Evolutionary conservation across 1,140 invertebrate species (phyloP).

Genomic region (Nasonia giraulti): DNA sequence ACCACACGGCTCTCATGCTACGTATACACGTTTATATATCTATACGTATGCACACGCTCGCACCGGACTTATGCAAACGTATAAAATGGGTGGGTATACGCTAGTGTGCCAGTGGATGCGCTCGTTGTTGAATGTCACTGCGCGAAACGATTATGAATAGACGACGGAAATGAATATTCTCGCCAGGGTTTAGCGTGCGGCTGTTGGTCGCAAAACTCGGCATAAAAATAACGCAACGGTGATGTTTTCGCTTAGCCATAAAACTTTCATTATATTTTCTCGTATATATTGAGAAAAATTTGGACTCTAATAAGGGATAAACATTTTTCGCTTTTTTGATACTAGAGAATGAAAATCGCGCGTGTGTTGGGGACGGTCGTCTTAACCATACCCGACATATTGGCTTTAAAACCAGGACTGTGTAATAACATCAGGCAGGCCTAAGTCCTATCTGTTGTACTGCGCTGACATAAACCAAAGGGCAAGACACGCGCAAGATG

Average conservation of each 20-base stretch:
- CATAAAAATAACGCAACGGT: too few species aligned
- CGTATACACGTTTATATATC: not conserved
- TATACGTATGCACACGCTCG: not conserved
- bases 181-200: not conserved
- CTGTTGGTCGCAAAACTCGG: too few species aligned
- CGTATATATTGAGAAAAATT: too few species aligned
- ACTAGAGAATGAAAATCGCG: not conserved
- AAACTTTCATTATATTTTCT: too few species aligned
- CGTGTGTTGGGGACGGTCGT: too few species aligned
- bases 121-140: not conserved
- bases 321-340: not conserved
- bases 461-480: not conserved
- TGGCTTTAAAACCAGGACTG: conserved; percentile 26
- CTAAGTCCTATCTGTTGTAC: conserved; percentile 19
- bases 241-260: too few species aligned
- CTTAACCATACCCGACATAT: not conserved
- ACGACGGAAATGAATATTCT: conserved; percentile 30
- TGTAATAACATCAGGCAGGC: conserved; percentile 5
- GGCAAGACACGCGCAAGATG: conserved; percentile 5
- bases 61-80: not conserved
- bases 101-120: not conserved
- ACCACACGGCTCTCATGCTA: not conserved
- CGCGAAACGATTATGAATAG: conserved; percentile 37
- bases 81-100: not conserved
- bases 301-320: too few species aligned